phyloP scores from a whole-genome alignment of 2,113 vertebrate genomes.

The Pachypanchax playfairii region DNA sequence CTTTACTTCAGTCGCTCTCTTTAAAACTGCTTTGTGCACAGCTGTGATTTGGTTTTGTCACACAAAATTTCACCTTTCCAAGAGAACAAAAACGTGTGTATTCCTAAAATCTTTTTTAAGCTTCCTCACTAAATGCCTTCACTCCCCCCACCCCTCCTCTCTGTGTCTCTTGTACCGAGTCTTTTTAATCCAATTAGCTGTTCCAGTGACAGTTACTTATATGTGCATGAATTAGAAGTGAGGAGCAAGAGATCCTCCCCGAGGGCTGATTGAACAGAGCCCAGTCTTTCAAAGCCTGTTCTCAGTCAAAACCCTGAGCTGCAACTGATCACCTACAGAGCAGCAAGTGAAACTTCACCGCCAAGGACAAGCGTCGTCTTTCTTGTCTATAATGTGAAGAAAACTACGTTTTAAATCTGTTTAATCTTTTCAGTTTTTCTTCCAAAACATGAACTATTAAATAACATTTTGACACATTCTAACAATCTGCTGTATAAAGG shows the following conservation, averaged over 20 bases:
- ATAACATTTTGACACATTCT: constrained; percentile 15
- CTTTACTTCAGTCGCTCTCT: constrained; percentile 4
- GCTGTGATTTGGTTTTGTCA: not conserved
- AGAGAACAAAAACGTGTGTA: not conserved
- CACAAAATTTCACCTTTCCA: not conserved
- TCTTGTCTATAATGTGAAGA: constrained; percentile 12
- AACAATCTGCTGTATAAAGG: constrained; percentile 19
- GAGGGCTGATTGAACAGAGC: constrained; percentile 55
- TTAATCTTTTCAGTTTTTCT: constrained; percentile 16
- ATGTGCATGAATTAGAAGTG: constrained; percentile 73
- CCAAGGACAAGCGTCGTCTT: constrained; percentile 3
- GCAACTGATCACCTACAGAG: constrained; percentile 6
- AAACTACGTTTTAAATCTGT: constrained; percentile 10
- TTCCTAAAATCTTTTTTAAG: constrained; percentile 34
- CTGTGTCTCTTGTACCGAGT: constrained; percentile 27
- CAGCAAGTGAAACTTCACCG: not conserved
- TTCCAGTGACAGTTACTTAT: constrained; percentile 68
- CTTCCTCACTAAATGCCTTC: constrained; percentile 7
- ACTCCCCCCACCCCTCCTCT: constrained; percentile 5
- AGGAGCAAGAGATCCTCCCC: constrained; percentile 58
- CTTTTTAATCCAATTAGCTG: constrained; percentile 74
- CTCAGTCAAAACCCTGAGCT: constrained; percentile 25
- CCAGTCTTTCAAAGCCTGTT: constrained; percentile 51
- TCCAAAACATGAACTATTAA: constrained; percentile 5
- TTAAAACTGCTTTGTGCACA: constrained; percentile 1